Evolutionary conservation across 2,888 invertebrate genomes (phyloP).

Genomic region (Rugalucina vietnamica): DNA sequence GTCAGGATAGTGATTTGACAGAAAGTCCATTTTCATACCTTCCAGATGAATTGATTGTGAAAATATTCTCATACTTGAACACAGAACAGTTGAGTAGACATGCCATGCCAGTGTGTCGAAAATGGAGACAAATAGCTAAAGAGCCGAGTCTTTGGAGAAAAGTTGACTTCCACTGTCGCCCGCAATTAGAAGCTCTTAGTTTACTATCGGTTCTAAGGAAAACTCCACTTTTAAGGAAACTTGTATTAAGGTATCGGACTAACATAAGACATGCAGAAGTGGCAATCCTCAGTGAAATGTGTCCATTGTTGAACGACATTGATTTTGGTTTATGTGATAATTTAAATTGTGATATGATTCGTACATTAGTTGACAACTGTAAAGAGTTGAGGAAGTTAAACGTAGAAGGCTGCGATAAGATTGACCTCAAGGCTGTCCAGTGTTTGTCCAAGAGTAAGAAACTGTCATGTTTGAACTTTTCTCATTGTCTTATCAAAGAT

Average conservation of each 20-base stretch:
- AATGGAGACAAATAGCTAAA: conserved; percentile 65
- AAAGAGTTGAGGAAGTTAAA: conserved; percentile 63
- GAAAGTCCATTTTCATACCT: conserved; percentile 47
- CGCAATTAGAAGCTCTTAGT: conserved; percentile 51
- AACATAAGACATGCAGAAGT: conserved; percentile 63
- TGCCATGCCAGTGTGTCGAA: conserved; percentile 64
- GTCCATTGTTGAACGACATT: conserved; percentile 62
- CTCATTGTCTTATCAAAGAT: conserved; percentile 71
- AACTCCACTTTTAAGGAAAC: conserved; percentile 57
- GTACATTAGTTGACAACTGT: conserved; percentile 64
- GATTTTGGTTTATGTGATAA: conserved; percentile 72
- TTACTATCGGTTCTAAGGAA: conserved; percentile 61
- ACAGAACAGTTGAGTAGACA: conserved; percentile 63
- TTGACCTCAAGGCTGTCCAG: conserved; percentile 58
- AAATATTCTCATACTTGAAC: conserved; percentile 69
- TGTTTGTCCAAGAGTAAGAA: conserved; percentile 45
- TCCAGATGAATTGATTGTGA: conserved; percentile 69
- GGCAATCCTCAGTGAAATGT: conserved; percentile 64
- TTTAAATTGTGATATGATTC: conserved; percentile 59
- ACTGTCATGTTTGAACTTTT: conserved; percentile 68
- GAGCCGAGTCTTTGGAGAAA: conserved; percentile 69
- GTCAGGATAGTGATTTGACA: no score
- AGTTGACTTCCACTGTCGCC: conserved; percentile 57
- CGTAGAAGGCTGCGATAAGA: conserved; percentile 70
- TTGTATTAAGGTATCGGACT: conserved; percentile 60